Conservation (phyloP, 2,888 invertebrate genomes). For the Pammene aurita region DNA sequence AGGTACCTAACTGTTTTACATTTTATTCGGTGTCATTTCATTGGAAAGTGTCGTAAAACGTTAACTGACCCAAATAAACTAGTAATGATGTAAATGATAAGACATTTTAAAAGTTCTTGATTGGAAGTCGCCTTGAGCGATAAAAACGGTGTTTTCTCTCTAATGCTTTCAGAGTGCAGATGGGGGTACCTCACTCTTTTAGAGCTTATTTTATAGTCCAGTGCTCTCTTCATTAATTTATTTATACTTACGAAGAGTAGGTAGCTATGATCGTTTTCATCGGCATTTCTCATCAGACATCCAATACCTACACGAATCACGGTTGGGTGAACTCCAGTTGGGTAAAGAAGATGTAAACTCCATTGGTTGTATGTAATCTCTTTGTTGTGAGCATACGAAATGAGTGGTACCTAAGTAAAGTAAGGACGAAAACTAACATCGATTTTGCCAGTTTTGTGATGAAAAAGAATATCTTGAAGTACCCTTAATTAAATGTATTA, state of each 20-base stretch:
- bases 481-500: no score
- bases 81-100: conserved; percentile 42
- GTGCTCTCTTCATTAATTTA: conserved; percentile 14
- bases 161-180: conserved; percentile 42
- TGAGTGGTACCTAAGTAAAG: no score
- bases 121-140: conserved; percentile 50
- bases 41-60: conserved; percentile 14
- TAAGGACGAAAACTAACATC: no score
- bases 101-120: conserved; percentile 54
- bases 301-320: no score
- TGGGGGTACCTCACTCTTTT: conserved; percentile 30
- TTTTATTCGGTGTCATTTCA: not conserved
- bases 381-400: no score
- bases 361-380: no score
- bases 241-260: not conserved
- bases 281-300: not conserved
- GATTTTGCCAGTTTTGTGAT: no score
- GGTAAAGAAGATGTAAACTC: no score
- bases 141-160: conserved; percentile 47
- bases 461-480: no score
- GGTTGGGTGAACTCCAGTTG: no score
- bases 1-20: not conserved
- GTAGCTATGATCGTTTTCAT: not conserved
- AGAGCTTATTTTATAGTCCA: conserved; percentile 27
- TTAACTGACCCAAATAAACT: conserved; percentile 41